Evolutionary conservation across 2,797 vertebrate species (phyloP).

Genomic region (Myiotriccus ornatus): DNA sequence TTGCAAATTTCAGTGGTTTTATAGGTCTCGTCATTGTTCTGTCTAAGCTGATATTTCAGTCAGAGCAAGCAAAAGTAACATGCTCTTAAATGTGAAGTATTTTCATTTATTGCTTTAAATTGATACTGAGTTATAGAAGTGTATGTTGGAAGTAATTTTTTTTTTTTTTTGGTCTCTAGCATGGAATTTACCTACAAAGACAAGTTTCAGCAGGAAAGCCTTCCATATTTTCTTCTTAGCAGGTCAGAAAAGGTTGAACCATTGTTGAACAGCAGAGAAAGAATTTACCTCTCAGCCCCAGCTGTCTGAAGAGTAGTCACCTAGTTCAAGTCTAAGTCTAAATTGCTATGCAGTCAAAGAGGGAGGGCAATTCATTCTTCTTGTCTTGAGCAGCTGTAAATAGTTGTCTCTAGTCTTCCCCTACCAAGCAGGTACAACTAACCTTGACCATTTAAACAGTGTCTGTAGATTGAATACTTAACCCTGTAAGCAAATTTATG

Average conservation of each 20-base stretch:
- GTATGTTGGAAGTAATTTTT: not conserved
- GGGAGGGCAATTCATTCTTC: not conserved
- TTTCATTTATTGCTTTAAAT: not conserved
- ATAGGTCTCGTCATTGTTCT: not conserved
- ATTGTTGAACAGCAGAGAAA: not conserved
- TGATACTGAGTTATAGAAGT: not conserved
- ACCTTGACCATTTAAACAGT: not conserved
- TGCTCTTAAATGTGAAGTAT: not conserved
- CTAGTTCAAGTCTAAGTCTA: not conserved
- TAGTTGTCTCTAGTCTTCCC: not conserved
- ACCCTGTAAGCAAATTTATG: not conserved
- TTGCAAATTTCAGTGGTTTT: not conserved
- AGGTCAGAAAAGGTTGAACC: not conserved
- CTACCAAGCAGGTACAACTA: not conserved
- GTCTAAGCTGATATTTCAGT: not conserved
- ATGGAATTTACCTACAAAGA: not conserved
- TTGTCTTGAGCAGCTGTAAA: not conserved
- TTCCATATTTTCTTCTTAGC: not conserved
- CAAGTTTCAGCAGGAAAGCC: not conserved
- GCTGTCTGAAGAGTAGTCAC: not conserved
- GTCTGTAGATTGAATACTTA: not conserved
- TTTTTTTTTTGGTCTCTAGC: not conserved
- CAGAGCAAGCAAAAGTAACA: not conserved
- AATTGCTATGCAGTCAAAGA: not conserved
- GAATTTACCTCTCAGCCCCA: not conserved